Evolutionary conservation across 2,888 invertebrate species (phyloP), one percentile per base, ranked within the genome.

Genomic region (Macrophya alboannulata): DNA sequence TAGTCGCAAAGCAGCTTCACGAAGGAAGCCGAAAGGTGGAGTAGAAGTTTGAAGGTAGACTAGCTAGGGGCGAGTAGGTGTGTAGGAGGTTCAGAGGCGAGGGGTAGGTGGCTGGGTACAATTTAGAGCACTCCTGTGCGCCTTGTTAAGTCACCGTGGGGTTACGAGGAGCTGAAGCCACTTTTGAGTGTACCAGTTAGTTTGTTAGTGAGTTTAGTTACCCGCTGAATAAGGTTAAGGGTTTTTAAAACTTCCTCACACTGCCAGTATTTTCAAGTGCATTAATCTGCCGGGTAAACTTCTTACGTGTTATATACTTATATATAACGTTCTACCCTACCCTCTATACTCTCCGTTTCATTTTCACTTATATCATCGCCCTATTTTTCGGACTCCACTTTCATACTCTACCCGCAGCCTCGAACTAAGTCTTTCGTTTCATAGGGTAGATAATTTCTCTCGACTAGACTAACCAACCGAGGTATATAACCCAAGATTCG

Each of bases 121-220:
- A 90, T 89, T 89, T 89, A 86, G 88, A 88, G 89, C 89, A 90
- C 89, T 90, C 89, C 86, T 88, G 87, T 87, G 88, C 89, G 87
- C 88, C 90, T 89, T 91, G 91, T 90, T 91, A 91, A 91, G 90
- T 91, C 89, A 89, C 89, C 89, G 89, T 89, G 88, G 90, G 89
- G 90, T 90, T 90, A 89, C 88, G 88, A 89, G 89, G 86, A 86
- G 87, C 85, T 74, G 89, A 88, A 89, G 88, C 90, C 88, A 89
- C 90, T 90, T 89, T 90, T 88, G 88, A 90, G 90, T 88, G 88
- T 89, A 88, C 89, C 89, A 88, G 90, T 91, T 90, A 90, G 87
- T 91, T 90, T 90, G 89, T 90, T 90, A 90, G 89, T 88, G 89
- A 90, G 90, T 90, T 90, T 89, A 89, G 90, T 90, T 90, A 88